phyloP scores from a whole-genome alignment of 2,888 invertebrate species.

The Magallana nippona region DNA sequence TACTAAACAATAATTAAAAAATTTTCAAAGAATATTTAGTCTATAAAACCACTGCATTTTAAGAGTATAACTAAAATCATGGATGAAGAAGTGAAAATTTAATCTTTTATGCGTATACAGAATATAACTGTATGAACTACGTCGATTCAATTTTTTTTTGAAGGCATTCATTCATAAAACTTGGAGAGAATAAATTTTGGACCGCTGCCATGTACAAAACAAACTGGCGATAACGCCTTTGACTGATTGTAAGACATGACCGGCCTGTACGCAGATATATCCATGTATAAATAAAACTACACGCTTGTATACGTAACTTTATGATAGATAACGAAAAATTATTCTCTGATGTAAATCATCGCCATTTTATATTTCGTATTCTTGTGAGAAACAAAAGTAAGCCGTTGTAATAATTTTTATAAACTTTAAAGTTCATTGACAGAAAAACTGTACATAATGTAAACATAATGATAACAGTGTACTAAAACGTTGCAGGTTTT shows the following conservation, averaged over 20 bases:
- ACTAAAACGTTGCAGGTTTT: too few species aligned
- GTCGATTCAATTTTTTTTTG: neutral
- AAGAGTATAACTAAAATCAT: too few species aligned
- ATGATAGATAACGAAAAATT: constrained; percentile 9
- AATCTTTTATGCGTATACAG: neutral
- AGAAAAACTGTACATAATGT: too few species aligned
- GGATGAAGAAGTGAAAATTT: neutral
- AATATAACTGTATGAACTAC: constrained; percentile 1
- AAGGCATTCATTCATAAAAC: constrained; percentile 31
- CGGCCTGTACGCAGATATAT: neutral
- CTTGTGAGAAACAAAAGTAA: too few species aligned
- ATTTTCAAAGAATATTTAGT: too few species aligned
- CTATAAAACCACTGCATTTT: too few species aligned
- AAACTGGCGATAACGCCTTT: constrained; percentile 12
- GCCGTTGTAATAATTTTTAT: too few species aligned
- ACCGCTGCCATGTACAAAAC: neutral
- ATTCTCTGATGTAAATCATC: too few species aligned
- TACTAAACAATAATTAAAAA: too few species aligned
- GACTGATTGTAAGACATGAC: neutral
- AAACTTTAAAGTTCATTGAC: too few species aligned
- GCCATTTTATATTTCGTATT: too few species aligned
- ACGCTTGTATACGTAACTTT: constrained; percentile 10
- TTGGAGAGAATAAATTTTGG: constrained; percentile 21
- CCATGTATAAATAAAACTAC: constrained; percentile 24
- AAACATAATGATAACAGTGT: too few species aligned